phyloP scores from a whole-genome alignment of 2,113 vertebrate genomes.

The Perca fluviatilis region DNA sequence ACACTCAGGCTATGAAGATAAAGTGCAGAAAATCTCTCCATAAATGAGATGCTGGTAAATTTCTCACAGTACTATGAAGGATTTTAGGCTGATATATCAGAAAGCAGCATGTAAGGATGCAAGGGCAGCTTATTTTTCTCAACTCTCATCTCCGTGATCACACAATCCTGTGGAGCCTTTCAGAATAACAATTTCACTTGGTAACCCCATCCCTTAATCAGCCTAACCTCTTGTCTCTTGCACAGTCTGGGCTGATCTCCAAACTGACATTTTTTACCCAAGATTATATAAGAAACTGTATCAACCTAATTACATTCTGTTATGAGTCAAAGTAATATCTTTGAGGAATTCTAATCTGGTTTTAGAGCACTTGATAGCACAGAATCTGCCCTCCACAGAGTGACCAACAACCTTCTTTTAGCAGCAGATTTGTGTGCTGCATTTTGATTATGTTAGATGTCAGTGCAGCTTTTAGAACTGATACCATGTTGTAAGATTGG shows the following conservation, averaged over 20 bases:
- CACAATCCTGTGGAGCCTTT: conserved; percentile 39
- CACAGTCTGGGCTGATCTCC: conserved; percentile 23
- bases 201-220: conserved; percentile 38
- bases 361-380: conserved; percentile 17
- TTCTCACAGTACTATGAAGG: conserved; percentile 29
- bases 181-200: conserved; percentile 28
- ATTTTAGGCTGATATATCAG: conserved; percentile 49
- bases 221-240: conserved; percentile 31
- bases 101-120: conserved; percentile 34
- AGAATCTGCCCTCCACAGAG: conserved; percentile 18
- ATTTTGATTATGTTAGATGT: conserved; percentile 41
- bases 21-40: conserved; percentile 34
- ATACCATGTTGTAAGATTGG: conserved; percentile 1
- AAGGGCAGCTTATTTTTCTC: conserved; percentile 36
- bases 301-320: conserved; percentile 47
- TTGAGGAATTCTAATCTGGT: conserved; percentile 42
- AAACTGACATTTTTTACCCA: conserved; percentile 7
- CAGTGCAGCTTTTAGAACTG: conserved; percentile 4
- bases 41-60: conserved; percentile 49
- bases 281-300: conserved; percentile 32
- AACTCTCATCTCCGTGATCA: conserved; percentile 17
- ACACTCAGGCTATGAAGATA: conserved; percentile 26
- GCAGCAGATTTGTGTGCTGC: conserved; percentile 23
- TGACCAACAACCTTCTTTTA: conserved; percentile 31
- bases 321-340: conserved; percentile 42